Evolutionary conservation across 2,888 invertebrate genomes (phyloP).

Genomic region (Piscicola geometra): DNA sequence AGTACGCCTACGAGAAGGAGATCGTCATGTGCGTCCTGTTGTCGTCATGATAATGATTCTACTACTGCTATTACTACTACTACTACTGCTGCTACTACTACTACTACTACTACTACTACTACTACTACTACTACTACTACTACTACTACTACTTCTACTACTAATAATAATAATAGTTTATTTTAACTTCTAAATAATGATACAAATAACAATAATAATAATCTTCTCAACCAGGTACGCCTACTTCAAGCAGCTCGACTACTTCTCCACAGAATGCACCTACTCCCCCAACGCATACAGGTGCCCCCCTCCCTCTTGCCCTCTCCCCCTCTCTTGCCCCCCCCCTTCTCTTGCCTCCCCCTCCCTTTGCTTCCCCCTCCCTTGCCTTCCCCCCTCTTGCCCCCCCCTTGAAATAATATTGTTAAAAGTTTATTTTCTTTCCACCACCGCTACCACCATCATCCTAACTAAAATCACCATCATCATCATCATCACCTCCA

Average conservation of each 20-base stretch:
- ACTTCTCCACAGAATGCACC: constrained; percentile 97
- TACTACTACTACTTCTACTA: neutral
- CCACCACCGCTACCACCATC: no score
- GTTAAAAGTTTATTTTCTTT: no score
- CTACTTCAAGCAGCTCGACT: constrained; percentile 87
- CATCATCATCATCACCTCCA: constrained; percentile 16
- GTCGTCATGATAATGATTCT: neutral
- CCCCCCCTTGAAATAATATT: no score
- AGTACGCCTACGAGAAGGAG: constrained; percentile 96
- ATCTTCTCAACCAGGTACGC: constrained; percentile 64
- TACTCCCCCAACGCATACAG: constrained; percentile 95
- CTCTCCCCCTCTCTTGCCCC: no score
- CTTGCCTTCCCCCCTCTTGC: no score
- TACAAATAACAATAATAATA: neutral
- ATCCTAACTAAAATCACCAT: constrained; percentile 21
- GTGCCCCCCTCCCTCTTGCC: no score
- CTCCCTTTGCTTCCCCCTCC: no score
- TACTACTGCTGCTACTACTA: constrained; percentile 7
- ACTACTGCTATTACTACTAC: constrained; percentile 2
- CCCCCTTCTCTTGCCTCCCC: no score
- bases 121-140: neutral
- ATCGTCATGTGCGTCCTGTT: constrained; percentile 76
- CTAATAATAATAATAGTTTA: neutral
- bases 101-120: neutral
- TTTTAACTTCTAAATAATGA: neutral